These are phyloP conservation scores for Marcusenius ussheri DNA, from an alignment of 2,113 vertebrate species.

Conservation along the genomic window DNA sequence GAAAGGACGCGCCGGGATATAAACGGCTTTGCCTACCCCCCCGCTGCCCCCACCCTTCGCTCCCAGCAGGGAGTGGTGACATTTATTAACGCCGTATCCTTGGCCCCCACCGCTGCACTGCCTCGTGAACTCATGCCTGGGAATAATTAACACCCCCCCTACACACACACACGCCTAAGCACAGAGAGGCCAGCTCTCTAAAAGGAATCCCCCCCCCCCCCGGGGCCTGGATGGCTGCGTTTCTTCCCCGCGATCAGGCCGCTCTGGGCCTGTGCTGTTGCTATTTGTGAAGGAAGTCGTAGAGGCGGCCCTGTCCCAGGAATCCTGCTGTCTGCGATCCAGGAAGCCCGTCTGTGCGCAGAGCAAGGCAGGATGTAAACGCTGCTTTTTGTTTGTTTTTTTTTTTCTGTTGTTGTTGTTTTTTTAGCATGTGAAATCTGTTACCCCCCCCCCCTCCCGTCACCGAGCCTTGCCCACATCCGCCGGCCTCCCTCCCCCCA, in stretches of 20 bases:
- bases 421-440: background rate
- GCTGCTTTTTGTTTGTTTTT: background rate
- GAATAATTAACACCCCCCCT: conserved; percentile 20
- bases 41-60: background rate
- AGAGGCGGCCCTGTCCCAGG: background rate
- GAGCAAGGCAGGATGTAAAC: background rate
- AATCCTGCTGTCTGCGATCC: background rate
- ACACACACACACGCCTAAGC: background rate
- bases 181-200: background rate
- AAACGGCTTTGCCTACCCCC: conserved; percentile 8
- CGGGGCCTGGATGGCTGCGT: background rate
- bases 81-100: conserved; percentile 19
- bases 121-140: conserved; percentile 13
- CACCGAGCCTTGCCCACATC: background rate
- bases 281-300: background rate
- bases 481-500: conserved; percentile 17
- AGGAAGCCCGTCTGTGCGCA: background rate
- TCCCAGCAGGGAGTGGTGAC: conserved; percentile 16
- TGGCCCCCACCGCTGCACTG: conserved; percentile 2
- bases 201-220: background rate
- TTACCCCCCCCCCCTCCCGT: background rate
- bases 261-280: background rate
- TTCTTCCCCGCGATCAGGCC: background rate
- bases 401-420: background rate
- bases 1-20: background rate